Base-by-base conservation (phyloP, 2,888 invertebrate species). In the Drosophila yooni region DNA sequence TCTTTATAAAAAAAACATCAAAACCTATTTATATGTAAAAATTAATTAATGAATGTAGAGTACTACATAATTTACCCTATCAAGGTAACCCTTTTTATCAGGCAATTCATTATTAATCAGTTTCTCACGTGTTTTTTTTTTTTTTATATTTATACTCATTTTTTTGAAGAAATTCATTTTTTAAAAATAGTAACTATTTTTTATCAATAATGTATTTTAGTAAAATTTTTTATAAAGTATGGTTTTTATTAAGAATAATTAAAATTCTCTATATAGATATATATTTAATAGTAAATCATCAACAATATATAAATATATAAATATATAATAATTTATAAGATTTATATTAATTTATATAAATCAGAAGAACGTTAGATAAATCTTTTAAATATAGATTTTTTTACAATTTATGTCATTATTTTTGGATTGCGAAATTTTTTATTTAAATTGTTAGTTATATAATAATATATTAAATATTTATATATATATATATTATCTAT, bases 31-130 rank as follows among this genome's bases (percentile, higher is more conserved):
- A 27, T 7, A 31, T 8, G 8, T 31, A 31, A 31, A 31, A 31
- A 31, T 8, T 7, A 8, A 31, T 31, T 76, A 72, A 75, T 71
- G 65, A 73, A 78, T 78, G 70, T 48, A 43, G 51, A 46, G 31
- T 25, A 21, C 54, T 48, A 46, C 77, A 76, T 77, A 25, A 77
- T 77, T 64, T 76, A 94, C 92, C 94, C 94, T 95, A 95, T 95
- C 94, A 95, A 94, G 94, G 94, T 94, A 95, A 94, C 92, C 94
- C 94, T 51, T 95, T 21, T 21, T 21, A 21, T 85, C 83, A 83
- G 87, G 83, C 84, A 88, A 83, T 81, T 87, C 81, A 86, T 82
- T 82, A 43, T 27, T 66, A 50, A 15, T 61, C 29, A 18, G 1
- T 36, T 43, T 33, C 46, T 31, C 3, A n/a, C 48, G 33, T 63